phyloP scores from a whole-genome alignment of 2,888 invertebrate species.

The Alloplasta piceator region DNA sequence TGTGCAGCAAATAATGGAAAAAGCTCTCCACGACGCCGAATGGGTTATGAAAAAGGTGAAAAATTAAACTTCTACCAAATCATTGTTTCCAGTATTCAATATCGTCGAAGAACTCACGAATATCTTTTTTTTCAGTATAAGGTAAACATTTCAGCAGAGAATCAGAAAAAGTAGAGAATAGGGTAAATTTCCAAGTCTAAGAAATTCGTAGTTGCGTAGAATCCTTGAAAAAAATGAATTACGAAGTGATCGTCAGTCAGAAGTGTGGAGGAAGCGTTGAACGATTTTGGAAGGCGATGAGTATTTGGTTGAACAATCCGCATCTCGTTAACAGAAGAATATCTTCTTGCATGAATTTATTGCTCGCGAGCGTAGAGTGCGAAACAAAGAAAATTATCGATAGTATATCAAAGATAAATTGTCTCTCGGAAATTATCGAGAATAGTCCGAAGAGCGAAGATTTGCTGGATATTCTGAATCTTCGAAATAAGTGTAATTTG shows the following conservation, averaged over 20 bases:
- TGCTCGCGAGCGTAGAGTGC: slow-evolving; percentile 70
- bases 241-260: slow-evolving; percentile 64
- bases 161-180: slow-evolving; percentile 60
- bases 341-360: slow-evolving; percentile 83
- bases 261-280: slow-evolving; percentile 74
- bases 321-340: slow-evolving; percentile 90
- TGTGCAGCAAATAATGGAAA: slow-evolving; percentile 89
- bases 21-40: slow-evolving; percentile 89
- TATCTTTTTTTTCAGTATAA: slow-evolving; percentile 72
- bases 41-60: slow-evolving; percentile 91
- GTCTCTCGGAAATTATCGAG: slow-evolving; percentile 72
- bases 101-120: slow-evolving; percentile 1
- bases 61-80: not conserved
- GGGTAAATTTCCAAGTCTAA: not conserved
- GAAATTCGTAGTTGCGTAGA: not conserved
- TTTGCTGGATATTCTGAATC: slow-evolving; percentile 72
- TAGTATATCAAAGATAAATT: slow-evolving; percentile 67
- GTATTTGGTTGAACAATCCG: slow-evolving; percentile 87
- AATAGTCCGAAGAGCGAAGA: slow-evolving; percentile 1
- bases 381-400: slow-evolving; percentile 73
- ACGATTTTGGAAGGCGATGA: slow-evolving; percentile 87
- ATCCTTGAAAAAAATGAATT: slow-evolving; percentile 68
- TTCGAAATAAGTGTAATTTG: slow-evolving; percentile 55
- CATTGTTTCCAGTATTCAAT: slow-evolving; percentile 1
- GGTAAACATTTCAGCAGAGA: slow-evolving; percentile 55